Conservation (phyloP, 2,888 invertebrate species). For the Eristalis intricaria region DNA sequence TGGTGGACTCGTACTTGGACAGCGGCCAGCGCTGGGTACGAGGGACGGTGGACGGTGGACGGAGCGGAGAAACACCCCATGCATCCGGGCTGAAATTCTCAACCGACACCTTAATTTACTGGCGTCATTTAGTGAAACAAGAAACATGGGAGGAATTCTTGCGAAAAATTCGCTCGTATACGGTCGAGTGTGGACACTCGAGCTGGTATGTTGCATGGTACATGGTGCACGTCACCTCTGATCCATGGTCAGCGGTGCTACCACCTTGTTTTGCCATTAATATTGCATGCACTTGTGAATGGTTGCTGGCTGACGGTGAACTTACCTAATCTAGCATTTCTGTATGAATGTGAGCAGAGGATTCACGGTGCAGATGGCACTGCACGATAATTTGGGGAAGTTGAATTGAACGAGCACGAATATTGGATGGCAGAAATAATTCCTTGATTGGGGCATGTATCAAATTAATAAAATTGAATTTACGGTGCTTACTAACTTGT, state of each 20-base stretch:
- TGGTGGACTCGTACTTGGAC: constrained; percentile 22
- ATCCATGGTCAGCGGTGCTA: neutral
- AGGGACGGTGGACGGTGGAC: neutral
- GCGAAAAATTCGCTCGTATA: constrained; percentile 3
- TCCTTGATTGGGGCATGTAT: neutral
- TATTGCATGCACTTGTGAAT: neutral
- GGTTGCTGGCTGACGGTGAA: neutral
- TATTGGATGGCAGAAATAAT: neutral
- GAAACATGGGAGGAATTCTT: constrained; percentile 15
- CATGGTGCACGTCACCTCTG: constrained; percentile 15
- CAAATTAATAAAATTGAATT: neutral
- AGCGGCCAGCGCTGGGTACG: constrained; percentile 8
- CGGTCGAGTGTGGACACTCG: neutral
- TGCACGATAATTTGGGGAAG: neutral
- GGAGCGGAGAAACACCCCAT: constrained; percentile 8
- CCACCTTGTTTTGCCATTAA: constrained; percentile 10
- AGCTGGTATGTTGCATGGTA: constrained; percentile 8
- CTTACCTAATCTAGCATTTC: neutral
- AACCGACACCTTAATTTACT: constrained; percentile 58
- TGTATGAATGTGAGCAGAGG: neutral
- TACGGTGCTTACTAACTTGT: neutral
- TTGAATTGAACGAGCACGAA: neutral
- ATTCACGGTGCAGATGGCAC: neutral
- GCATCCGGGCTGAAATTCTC: constrained; percentile 38
- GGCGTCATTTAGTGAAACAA: constrained; percentile 41